Evolutionary conservation across 2,888 invertebrate species (phyloP), one percentile per base, ranked within the genome.

Genomic region (Steinernema scapterisci): DNA sequence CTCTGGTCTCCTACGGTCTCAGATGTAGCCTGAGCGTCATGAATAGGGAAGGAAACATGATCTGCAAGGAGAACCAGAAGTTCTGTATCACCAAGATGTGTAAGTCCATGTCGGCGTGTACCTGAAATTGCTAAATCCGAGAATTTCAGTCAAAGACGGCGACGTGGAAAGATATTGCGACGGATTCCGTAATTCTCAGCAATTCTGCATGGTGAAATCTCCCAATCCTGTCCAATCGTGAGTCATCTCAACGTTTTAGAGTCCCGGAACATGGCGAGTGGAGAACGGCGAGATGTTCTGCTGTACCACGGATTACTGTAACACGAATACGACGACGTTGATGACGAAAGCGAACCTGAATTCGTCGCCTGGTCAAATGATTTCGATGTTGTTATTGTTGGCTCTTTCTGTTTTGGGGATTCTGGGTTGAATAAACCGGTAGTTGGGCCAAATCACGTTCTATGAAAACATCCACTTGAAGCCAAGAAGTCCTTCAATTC

Each of bases 271-370:
- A 31, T 63, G 63, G 63, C 27, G 63, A 63, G 63, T 63, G 6
- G 63, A 63, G 63, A 63, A 63, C 63, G 63, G 63, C 1, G 63
- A 63, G 31, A 63, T 63, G 63, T 63, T 63, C 31, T 63, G 63
- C 63, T 63, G 63, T 31, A 63, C 25, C 31, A 63, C 27, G 3
- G 63, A 63, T 27, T 63, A 63, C 63, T 63, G 63, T n/a, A 63
- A 63, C 63, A 63, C 63, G 63, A 63, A 63, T 31, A 63, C 63
- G 9, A 31, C 63, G 16, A 63, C 63, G 9, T 16, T 63, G 31
- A 63, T 63, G 63, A 63, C 31, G 1, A 27, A 31, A n/a, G 63
- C 63, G n/a, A 63, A 16, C 31, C 31, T 16, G 2, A 63, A 63
- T n/a, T 27, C 63, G 9, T 63, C 63, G 1, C 16, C 31, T 1